Base-by-base conservation (phyloP, 2,888 invertebrate species). In the Drosophila melanosoma region DNA sequence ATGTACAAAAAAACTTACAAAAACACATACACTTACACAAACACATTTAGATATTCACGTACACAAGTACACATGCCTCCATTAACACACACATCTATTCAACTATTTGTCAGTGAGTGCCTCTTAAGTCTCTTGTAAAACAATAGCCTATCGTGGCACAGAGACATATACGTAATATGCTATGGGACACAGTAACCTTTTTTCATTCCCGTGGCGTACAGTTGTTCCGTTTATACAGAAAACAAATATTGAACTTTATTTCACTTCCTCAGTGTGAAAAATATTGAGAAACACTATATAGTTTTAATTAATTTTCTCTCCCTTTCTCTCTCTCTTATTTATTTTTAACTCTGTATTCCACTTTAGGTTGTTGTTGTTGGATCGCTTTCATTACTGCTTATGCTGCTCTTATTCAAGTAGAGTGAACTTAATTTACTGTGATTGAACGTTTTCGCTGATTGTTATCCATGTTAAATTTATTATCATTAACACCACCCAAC, bases 371-470 rank as follows among this genome's bases (percentile, higher is more conserved):
- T 48, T 53, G 52, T 15, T 38, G 36, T 36, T 38, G 62, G 51
- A 32, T 45, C 53, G 33, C 49, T 56, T 65, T 57, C 35, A 29
- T 32, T 69, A 53, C 45, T 69, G 59, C 62, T 73, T 59, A 70
- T 74, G 71, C 59, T 69, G 29, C 75, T 67, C 85, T 91, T 87
- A 92, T 92, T 92, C 90, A 92, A 92, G 92, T 92, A 90, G 89
- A 92, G 91, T 92, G 84, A 92, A 92, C 91, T 92, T 91, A 92
- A 92, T 92, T 90, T 86, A 91, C 85, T 69, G 91, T 91, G 92
- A 91, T 92, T 92, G 90, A 86, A 92, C 91, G 84, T 87, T 56
- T 77, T 89, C 82, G 76, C 81, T 82, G 80, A 82, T 79, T 82
- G 82, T 87, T 84, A 85, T 86, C 86, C 82, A 68, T 72, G 75